A percentile compares a stretch with the other conserved stretches of the same genome.
Conservation (phyloP, 2,888 invertebrate genomes). For the Crocallis elinguaria region DNA sequence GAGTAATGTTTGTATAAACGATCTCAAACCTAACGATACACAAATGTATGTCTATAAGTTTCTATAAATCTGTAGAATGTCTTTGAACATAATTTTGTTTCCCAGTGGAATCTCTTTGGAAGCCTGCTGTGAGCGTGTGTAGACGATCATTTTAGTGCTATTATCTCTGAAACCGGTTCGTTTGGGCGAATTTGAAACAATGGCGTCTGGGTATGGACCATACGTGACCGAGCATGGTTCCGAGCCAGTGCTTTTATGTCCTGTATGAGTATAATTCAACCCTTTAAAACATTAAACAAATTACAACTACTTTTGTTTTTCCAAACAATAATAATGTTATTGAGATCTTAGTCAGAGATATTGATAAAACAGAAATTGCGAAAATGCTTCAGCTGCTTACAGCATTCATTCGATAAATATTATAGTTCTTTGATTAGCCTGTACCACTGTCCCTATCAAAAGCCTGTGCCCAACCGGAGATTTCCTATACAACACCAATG, state of each 20-base stretch:
- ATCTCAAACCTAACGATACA: constrained; percentile 11
- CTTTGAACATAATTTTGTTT: constrained; percentile 31
- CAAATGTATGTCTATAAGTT: constrained; percentile 10
- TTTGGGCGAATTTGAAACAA: constrained; percentile 78
- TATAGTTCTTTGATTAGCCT: background rate
- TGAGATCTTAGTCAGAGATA: no score
- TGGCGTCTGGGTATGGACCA: constrained; percentile 47
- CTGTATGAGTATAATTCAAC: constrained; percentile 11
- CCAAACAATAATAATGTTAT: no score
- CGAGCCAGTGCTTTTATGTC: constrained; percentile 9
- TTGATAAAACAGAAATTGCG: background rate
- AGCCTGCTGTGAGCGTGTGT: constrained; percentile 54
- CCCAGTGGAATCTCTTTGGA: constrained; percentile 56
- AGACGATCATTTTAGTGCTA: constrained; percentile 60
- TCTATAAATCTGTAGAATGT: constrained; percentile 20
- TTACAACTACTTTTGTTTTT: no score
- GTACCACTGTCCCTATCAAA: background rate
- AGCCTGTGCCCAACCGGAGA: constrained; percentile 42
- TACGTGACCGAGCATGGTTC: constrained; percentile 30
- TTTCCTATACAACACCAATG: constrained; percentile 57
- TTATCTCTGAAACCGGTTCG: constrained; percentile 77
- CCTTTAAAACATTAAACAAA: background rate
- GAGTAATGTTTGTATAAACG: constrained; percentile 2
- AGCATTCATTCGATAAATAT: background rate
- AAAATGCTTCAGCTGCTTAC: background rate